A percentile compares a stretch with the other conserved stretches of the same genome.
phyloP scores from a whole-genome alignment of 1,140 invertebrate genomes.

The Aphelinus atriplicis region DNA sequence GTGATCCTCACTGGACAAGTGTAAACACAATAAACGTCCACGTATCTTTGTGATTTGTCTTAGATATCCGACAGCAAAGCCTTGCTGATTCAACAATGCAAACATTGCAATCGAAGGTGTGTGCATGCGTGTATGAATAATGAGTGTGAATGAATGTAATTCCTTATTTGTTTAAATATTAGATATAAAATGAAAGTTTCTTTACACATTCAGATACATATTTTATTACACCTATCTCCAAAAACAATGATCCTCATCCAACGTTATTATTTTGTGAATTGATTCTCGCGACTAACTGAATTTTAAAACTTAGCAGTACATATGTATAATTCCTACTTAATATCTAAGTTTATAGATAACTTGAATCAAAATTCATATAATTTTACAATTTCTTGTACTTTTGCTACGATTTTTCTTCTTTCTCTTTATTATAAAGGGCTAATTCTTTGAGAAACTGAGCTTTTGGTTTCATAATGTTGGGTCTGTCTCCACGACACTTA shows the following conservation, averaged over 20 bases:
- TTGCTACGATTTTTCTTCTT: constrained; percentile 86
- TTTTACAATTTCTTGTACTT: not conserved
- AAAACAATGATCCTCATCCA: constrained; percentile 18
- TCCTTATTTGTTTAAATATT: constrained; percentile 36
- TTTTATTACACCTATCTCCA: constrained; percentile 31
- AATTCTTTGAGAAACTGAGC: constrained; percentile 89
- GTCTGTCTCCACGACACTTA: constrained; percentile 90
- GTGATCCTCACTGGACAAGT: constrained; percentile 31
- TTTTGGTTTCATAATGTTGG: constrained; percentile 93
- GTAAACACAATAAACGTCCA: constrained; percentile 30
- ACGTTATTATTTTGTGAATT: not conserved
- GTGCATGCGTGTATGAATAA: constrained; percentile 18
- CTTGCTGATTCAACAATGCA: constrained; percentile 26
- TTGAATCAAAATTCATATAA: too few relatives aligned
- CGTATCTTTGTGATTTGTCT: constrained; percentile 31
- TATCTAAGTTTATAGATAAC: constrained; percentile 29
- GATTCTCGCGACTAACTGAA: not conserved
- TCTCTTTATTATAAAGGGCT: constrained; percentile 90
- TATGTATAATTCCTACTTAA: constrained; percentile 38
- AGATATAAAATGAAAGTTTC: constrained; percentile 38
- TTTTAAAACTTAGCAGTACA: constrained; percentile 20
- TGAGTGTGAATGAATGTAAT: constrained; percentile 36
- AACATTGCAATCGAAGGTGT: not conserved
- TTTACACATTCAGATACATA: constrained; percentile 27
- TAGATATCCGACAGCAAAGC: constrained; percentile 25